Percentiles rank a stretch among this genome's conserved stretches.
These are phyloP conservation scores for Strigops habroptila DNA, from an alignment of 2,113 vertebrate genomes.

Conservation along the genomic window DNA sequence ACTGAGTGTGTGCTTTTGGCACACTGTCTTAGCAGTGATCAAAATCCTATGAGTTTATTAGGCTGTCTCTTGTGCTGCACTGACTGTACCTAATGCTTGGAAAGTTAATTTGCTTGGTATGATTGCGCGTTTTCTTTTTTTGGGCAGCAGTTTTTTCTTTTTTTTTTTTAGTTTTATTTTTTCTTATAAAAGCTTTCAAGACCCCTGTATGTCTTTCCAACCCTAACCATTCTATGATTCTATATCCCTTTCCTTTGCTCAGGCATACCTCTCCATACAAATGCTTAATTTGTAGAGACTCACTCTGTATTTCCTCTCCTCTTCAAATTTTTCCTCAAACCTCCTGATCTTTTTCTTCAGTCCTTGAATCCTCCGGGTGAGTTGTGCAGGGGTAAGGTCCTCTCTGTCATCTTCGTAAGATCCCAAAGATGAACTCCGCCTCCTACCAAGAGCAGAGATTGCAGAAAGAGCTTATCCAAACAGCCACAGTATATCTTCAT, in stretches of 20 bases:
- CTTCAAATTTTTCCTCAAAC: constrained; percentile 94
- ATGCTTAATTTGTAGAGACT: neutral
- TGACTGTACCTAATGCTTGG: neutral
- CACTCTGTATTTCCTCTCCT: constrained; percentile 94
- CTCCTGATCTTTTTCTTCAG: constrained; percentile 95
- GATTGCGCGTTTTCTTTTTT: neutral
- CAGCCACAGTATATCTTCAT: neutral
- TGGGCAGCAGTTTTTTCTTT: neutral
- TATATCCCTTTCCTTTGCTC: neutral
- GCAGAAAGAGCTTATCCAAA: constrained; percentile 12
- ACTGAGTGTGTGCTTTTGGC: neutral
- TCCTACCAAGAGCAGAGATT: constrained; percentile 70
- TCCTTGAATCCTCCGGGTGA: constrained; percentile 91
- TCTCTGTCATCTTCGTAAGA: constrained; percentile 89
- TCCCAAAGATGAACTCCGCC: constrained; percentile 89
- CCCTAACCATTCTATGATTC: too few species aligned
- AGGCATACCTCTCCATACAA: neutral
- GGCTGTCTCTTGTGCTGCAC: neutral
- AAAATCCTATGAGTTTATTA: neutral
- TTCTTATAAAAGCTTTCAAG: neutral
- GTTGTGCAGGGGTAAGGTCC: constrained; percentile 88
- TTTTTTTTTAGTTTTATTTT: too few species aligned
- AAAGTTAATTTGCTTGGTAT: neutral
- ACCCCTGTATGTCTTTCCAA: neutral
- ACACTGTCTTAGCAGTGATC: neutral